phyloP scores from a whole-genome alignment of 2,888 invertebrate species.

The Epirrhoe tristata region DNA sequence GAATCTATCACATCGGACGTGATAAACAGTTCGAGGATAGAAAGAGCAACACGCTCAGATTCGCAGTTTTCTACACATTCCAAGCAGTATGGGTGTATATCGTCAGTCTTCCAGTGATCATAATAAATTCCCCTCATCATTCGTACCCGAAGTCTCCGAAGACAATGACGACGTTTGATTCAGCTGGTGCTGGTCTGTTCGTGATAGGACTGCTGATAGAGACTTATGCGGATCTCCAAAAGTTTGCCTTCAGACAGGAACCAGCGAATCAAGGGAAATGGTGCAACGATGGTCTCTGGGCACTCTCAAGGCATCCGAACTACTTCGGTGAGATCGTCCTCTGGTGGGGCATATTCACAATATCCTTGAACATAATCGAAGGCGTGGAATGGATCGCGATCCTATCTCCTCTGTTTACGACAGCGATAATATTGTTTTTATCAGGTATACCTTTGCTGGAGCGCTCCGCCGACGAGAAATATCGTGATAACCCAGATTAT shows the following conservation, averaged over 20 bases:
- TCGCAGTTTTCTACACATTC: conserved; percentile 97
- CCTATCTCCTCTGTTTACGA: conserved; percentile 94
- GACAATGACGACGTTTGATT: conserved; percentile 95
- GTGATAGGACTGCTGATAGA: conserved; percentile 94
- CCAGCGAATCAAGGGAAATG: conserved; percentile 95
- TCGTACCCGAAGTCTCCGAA: conserved; percentile 90
- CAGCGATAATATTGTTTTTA: conserved; percentile 93
- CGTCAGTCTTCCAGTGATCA: conserved; percentile 96
- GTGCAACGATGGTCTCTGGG: conserved; percentile 97
- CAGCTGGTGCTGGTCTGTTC: conserved; percentile 93
- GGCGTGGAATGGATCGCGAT: conserved; percentile 95
- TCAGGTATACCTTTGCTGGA: conserved; percentile 96
- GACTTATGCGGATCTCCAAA: conserved; percentile 96
- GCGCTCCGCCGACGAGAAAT: conserved; percentile 94
- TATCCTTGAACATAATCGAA: conserved; percentile 93
- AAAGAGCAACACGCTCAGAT: conserved; percentile 93
- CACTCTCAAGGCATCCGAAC: conserved; percentile 95
- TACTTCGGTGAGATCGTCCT: conserved; percentile 97
- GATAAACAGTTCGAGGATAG: conserved; percentile 96
- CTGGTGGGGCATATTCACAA: conserved; percentile 97
- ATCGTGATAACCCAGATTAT: conserved; percentile 94
- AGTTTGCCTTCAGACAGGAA: conserved; percentile 95
- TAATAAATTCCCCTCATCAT: conserved; percentile 94
- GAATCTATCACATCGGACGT: conserved; percentile 95
- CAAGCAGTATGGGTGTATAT: conserved; percentile 96